Evolutionary conservation across 2,888 invertebrate species (phyloP), one percentile per base, ranked within the genome.

Genomic region (Patella ulyssiponensis): DNA sequence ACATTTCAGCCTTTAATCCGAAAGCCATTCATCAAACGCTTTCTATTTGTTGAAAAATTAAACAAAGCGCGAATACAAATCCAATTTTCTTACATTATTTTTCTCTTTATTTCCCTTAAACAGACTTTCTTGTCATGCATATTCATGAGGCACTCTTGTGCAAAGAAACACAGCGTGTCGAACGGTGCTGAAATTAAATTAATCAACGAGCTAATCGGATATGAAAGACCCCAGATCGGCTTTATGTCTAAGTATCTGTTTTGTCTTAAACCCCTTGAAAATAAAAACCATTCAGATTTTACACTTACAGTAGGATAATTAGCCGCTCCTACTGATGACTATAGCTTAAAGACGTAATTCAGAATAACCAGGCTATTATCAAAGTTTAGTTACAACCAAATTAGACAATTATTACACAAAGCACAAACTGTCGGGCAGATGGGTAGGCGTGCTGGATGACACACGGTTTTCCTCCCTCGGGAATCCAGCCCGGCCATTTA

Each of bases 61-160:
- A 64, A 64, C 64, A 64, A 64, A 64, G 64, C 64, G 64, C 20
- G 64, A 20, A 64, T 23, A 23, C 20, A 23, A 64, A 64, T 64
- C 64, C 23, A 64, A 64, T 64, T 64, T 64, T 64, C 64, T 64
- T 23, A 64, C 64, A 64, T 64, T 64, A 64, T 64, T 64, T 64
- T 64, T 23, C 64, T 64, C 23, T 64, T 64, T 23, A 23, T 23
- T 23, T 64, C 64, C 20, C 23, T 64, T 64, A 64, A 64, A 64
- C 20, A 64, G 20, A 23, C 20, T 64, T 64, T 64, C 64, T 64
- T 64, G 20, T 64, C 20, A 64, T 64, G 64, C 20, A 64, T 64
- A 64, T 64, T 64, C 23, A 64, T 64, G 23, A 64, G 64, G 11
- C 23, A 64, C 23, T 64, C 20, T 64, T 23, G 64, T 64, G 64